Evolutionary conservation across 2,888 invertebrate species (phyloP), one percentile per base, ranked within the genome.

Genomic region (Ectropis crepuscularia): DNA sequence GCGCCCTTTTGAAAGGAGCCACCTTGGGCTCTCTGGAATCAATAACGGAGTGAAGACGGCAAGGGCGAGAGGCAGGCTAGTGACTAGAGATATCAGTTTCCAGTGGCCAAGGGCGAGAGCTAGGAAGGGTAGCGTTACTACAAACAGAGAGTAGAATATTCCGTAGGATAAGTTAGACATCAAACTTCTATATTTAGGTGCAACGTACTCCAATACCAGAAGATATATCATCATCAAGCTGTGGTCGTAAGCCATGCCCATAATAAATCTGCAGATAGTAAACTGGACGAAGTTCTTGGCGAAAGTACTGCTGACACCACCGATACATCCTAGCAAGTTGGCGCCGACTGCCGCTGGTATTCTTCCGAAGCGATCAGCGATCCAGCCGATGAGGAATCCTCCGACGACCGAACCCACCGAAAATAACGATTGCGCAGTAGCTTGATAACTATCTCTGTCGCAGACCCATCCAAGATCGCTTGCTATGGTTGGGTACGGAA

Each of bases 391-490:
- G 12, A 83, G 50, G 11, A 87, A 75, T 6, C 87, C 87, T 45
- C 87, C 88, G 11, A 81, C 5, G 28, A 84, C 80, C 5, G 85
- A 85, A 6, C 87, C 88, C 28, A 86, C 41, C 50, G 86, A 87
- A 61, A 86, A 87, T 53, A 87, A 73, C 2, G 86, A 75, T 72
- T 88, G 88, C 6, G 88, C 87, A 16, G 82, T 76, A 0, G 88
- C 87, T 75, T 87, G 87, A 60, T 87, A 85, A 63, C 85, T 86
- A 42, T 78, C 77, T 61, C 76, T 87, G 9, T 83, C 82, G 50
- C 87, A 88, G 2, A 88, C 87, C 87, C 88, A 88, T 66, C 77
- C 85, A 48, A 82, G 61, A 28, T 87, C 86, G 59, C 85, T 88
- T 6, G 85, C 79, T 69, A 87, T 83, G 0, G 87, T 88, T 9